Evolutionary conservation across 2,113 vertebrate species (phyloP).

Genomic region (Pleuronectes platessa): DNA sequence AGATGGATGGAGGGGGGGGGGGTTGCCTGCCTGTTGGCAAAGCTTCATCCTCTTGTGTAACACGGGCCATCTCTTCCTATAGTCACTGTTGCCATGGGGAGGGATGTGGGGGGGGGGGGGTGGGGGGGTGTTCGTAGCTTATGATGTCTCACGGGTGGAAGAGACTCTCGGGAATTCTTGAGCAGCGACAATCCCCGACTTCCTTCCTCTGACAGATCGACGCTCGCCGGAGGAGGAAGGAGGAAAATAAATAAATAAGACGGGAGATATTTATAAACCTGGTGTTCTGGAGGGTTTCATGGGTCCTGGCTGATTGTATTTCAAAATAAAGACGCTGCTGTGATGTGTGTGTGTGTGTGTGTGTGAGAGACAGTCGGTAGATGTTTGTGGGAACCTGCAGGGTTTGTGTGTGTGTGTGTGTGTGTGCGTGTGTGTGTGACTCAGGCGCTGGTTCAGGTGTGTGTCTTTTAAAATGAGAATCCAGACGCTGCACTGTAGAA

Average conservation of each 20-base stretch:
- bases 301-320: not conserved
- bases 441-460: constrained; percentile 67
- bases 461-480: constrained; percentile 48
- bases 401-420: constrained; percentile 7
- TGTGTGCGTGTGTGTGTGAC: constrained; percentile 42
- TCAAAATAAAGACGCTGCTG: not conserved
- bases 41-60: constrained; percentile 86
- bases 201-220: constrained; percentile 13
- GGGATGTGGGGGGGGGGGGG: constrained; percentile 75
- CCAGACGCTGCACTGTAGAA: constrained; percentile 19
- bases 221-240: not conserved
- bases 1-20: constrained; percentile 25
- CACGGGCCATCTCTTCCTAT: constrained; percentile 82
- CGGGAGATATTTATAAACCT: constrained; percentile 29
- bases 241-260: not conserved
- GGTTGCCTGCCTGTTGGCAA: constrained; percentile 69
- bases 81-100: constrained; percentile 93
- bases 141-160: constrained; percentile 57
- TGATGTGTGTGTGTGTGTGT: not conserved
- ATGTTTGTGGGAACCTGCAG: constrained; percentile 24
- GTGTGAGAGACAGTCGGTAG: not conserved
- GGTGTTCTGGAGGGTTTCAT: not conserved
- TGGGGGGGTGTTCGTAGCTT: constrained; percentile 74
- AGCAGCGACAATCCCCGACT: constrained; percentile 51
- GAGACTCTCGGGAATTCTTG: constrained; percentile 75